phyloP scores from a whole-genome alignment of 2,113 vertebrate species.

The Scytalopus superciliaris region DNA sequence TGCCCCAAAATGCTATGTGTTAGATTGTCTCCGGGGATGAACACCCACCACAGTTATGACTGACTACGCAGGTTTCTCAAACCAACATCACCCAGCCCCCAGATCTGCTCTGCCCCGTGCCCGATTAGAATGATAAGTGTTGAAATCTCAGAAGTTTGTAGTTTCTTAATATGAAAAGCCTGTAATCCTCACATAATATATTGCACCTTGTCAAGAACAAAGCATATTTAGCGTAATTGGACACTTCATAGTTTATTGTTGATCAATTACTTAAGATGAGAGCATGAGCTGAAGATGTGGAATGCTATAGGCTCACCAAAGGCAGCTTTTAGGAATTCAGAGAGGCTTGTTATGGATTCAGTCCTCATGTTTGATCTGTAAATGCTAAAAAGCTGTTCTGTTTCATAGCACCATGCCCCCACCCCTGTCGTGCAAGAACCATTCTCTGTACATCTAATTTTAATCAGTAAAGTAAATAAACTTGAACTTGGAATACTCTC shows the following conservation, averaged over 20 bases:
- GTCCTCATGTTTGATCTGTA: neutral
- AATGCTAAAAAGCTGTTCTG: slow-evolving; percentile 30
- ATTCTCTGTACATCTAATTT: neutral
- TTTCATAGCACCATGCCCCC: neutral
- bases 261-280: neutral
- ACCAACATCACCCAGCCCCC: neutral
- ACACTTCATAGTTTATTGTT: neutral
- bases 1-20: neutral
- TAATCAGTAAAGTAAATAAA: slow-evolving; percentile 44
- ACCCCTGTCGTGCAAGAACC: neutral
- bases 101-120: rapidly evolving
- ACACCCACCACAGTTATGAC: neutral
- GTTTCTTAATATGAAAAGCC: neutral
- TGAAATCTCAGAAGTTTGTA: neutral
- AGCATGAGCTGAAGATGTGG: neutral
- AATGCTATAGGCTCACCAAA: neutral
- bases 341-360: neutral
- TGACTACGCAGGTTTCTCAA: neutral
- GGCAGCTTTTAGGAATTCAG: neutral
- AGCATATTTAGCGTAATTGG: neutral
- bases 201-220: neutral
- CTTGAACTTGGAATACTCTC: slow-evolving; percentile 21
- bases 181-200: neutral
- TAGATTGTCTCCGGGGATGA: neutral
- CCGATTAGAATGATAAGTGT: neutral